Conservation (phyloP, 2,113 vertebrate species). For the Proteles cristata region DNA sequence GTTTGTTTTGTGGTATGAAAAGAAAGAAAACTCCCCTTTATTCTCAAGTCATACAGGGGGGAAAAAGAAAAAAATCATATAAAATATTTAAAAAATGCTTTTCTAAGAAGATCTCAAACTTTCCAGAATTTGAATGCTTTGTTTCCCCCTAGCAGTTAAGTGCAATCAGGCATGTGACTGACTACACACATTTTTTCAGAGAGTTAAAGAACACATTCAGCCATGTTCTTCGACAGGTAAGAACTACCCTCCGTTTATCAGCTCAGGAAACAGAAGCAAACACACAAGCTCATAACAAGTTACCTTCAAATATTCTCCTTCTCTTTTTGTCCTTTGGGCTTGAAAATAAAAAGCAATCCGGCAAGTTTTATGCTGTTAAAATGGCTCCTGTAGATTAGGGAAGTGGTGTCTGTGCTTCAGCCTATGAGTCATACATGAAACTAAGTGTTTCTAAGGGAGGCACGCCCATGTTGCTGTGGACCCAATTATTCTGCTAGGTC, state of each 20-base stretch:
- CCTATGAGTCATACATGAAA: constrained; percentile 89
- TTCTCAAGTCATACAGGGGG: constrained; percentile 32
- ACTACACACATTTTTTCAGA: constrained; percentile 75
- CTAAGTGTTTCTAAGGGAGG: constrained; percentile 85
- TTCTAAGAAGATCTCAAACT: constrained; percentile 52
- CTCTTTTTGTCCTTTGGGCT: constrained; percentile 73
- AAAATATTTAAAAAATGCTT: constrained; percentile 7
- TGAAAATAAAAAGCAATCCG: constrained; percentile 80
- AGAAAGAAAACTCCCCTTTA: constrained; percentile 47
- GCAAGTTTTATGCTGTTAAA: constrained; percentile 85
- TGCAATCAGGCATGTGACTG: constrained; percentile 77
- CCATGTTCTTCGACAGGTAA: constrained; percentile 77
- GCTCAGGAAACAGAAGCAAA: constrained; percentile 61
- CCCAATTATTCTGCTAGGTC: constrained; percentile 85
- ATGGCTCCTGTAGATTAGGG: constrained; percentile 88
- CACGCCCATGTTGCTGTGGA: constrained; percentile 86
- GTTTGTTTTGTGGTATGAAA: constrained; percentile 33
- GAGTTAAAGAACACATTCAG: constrained; percentile 75
- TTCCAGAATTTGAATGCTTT: constrained; percentile 61
- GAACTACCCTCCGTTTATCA: constrained; percentile 45
- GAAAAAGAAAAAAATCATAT: neutral
- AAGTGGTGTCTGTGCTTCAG: constrained; percentile 87
- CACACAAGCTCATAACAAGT: constrained; percentile 56
- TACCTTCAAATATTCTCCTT: constrained; percentile 77
- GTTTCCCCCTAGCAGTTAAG: constrained; percentile 54